These are phyloP conservation scores for Narcine bancroftii DNA, from an alignment of 2,113 vertebrate species.

Conservation along the genomic window DNA sequence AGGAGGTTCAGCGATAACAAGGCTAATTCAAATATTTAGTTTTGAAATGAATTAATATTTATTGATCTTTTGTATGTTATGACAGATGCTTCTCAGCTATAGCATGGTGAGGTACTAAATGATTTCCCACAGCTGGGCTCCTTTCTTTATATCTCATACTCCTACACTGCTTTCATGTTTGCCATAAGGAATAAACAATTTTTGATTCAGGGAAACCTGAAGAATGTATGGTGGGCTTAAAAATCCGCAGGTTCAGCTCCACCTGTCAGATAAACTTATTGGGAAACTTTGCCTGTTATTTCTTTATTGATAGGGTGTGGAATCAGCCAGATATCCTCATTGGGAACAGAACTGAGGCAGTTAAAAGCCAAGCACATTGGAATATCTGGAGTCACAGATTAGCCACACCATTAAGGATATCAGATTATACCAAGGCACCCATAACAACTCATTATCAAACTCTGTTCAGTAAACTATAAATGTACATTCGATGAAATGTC, in stretches of 20 bases:
- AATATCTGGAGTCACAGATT: too few relatives aligned
- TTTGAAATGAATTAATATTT: background rate
- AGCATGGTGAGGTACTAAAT: background rate
- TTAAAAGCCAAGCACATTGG: too few relatives aligned
- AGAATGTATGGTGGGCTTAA: background rate
- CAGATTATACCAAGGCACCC: too few relatives aligned
- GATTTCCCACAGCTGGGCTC: background rate
- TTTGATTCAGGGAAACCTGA: background rate
- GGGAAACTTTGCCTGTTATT: too few relatives aligned
- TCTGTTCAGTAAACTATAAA: background rate
- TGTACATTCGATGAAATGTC: background rate
- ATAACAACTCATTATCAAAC: background rate
- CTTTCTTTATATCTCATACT: background rate
- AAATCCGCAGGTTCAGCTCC: background rate
- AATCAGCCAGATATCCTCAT: too few relatives aligned
- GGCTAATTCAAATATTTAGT: too few relatives aligned
- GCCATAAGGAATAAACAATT: background rate
- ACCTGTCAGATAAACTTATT: background rate
- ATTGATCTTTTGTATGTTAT: background rate
- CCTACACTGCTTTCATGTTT: background rate
- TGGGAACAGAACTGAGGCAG: too few relatives aligned
- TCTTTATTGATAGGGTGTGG: too few relatives aligned
- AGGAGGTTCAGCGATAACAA: background rate
- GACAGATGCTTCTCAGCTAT: background rate
- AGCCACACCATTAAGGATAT: too few relatives aligned